A percentile compares a stretch with the other conserved stretches of the same genome.
Evolutionary conservation across 2,797 vertebrate genomes (phyloP).

Genomic region (Danio kyathit): DNA sequence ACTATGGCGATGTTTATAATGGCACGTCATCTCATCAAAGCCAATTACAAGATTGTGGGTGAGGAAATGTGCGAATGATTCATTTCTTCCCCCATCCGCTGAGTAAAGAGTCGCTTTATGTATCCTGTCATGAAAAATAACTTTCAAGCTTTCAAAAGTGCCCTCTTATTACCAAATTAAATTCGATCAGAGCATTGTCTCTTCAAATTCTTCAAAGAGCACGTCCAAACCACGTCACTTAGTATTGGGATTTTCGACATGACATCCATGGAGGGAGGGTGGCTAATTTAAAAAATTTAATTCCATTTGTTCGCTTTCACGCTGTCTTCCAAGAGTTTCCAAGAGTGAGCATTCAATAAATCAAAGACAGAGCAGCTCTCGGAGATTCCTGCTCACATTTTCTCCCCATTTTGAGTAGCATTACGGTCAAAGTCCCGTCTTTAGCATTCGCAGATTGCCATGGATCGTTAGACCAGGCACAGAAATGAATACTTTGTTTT

Average conservation of each 20-base stretch:
- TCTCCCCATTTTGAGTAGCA: conserved; percentile 24
- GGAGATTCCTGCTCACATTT: conserved; percentile 21
- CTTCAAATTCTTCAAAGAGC: conserved; percentile 23
- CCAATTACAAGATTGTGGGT: conserved; percentile 26
- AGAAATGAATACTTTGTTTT: conserved; percentile 64
- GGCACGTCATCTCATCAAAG: conserved; percentile 17
- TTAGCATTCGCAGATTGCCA: conserved; percentile 29
- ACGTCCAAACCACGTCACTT: conserved; percentile 7
- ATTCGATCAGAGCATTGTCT: conserved; percentile 29
- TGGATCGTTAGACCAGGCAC: conserved; percentile 55
- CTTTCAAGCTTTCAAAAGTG: conserved; percentile 25
- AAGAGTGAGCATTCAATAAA: conserved; percentile 60
- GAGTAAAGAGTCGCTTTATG: not conserved
- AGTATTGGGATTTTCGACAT: conserved; percentile 46
- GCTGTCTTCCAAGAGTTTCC: conserved; percentile 47
- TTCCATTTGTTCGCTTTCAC: conserved; percentile 47
- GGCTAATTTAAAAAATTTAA: conserved; percentile 49
- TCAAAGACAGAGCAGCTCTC: conserved; percentile 48
- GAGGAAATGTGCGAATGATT: conserved; percentile 15
- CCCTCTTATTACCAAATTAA: conserved; percentile 21
- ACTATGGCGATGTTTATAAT: conserved; percentile 3
- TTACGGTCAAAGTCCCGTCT: conserved; percentile 40
- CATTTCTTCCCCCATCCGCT: not conserved
- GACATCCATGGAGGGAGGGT: conserved; percentile 19
- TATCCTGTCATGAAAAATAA: conserved; percentile 14